Conservation (phyloP, 1,140 invertebrate species). For the Parasteatoda tepidariorum region DNA sequence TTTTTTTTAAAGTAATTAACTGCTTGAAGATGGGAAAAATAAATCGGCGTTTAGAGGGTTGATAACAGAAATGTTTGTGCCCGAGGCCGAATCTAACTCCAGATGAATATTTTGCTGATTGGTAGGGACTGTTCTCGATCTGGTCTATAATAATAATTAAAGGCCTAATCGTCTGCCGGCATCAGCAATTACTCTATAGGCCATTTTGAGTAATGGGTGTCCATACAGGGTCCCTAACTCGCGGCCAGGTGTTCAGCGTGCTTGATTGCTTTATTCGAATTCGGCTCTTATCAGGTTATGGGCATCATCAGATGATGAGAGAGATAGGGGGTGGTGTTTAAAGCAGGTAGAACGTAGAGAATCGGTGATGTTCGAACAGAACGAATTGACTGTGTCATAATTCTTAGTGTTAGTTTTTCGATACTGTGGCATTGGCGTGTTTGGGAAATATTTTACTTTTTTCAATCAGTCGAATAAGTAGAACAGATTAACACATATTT, state of each 20-base stretch:
- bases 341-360: too few species aligned
- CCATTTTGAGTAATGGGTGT: conserved; percentile 50
- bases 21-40: neutral
- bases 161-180: conserved; percentile 31
- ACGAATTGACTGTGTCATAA: too few species aligned
- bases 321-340: conserved; percentile 16
- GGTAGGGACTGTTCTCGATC: conserved; percentile 22
- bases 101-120: neutral
- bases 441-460: too few species aligned
- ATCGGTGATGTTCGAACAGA: too few species aligned
- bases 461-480: too few species aligned
- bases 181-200: conserved; percentile 58
- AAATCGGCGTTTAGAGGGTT: too few species aligned
- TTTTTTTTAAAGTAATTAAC: conserved; percentile 29
- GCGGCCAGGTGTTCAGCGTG: neutral
- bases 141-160: conserved; percentile 50
- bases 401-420: too few species aligned
- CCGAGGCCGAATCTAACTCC: too few species aligned
- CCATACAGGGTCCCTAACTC: conserved; percentile 2
- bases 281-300: conserved; percentile 12
- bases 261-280: conserved; percentile 43
- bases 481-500: too few species aligned
- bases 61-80: too few species aligned
- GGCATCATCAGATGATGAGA: conserved; percentile 33
- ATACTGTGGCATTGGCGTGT: too few species aligned